Evolutionary conservation across 2,113 vertebrate genomes (phyloP).

Genomic region (Campylomormyrus numenius): DNA sequence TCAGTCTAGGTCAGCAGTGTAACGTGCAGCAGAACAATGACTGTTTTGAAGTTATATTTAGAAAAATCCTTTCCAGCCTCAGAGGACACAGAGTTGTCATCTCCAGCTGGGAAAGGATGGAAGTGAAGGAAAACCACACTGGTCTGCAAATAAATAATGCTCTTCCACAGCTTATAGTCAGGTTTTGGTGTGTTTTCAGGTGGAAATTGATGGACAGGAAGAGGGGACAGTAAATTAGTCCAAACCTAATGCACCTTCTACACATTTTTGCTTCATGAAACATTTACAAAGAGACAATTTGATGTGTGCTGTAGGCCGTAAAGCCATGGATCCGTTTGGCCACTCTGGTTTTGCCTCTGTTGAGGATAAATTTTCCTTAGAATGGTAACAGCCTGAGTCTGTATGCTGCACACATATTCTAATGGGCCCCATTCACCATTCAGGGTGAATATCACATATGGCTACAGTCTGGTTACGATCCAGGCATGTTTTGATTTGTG

Average conservation of each 20-base stretch:
- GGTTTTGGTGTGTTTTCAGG: not conserved
- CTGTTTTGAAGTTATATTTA: not conserved
- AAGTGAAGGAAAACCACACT: not conserved
- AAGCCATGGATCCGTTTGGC: not conserved
- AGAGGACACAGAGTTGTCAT: not conserved
- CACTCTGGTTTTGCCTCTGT: not conserved
- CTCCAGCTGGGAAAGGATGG: not conserved
- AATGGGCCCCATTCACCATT: not conserved
- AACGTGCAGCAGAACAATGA: not conserved
- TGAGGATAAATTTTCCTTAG: not conserved
- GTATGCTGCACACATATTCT: not conserved
- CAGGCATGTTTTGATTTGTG: conserved; percentile 3
- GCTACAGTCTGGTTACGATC: not conserved
- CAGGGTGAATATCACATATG: not conserved
- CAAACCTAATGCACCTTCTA: not conserved
- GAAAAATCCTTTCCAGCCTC: not conserved
- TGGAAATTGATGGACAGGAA: not conserved
- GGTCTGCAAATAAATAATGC: not conserved
- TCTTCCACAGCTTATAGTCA: not conserved
- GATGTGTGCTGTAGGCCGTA: not conserved
- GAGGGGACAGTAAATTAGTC: not conserved
- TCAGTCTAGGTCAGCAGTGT: not conserved
- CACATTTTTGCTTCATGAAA: not conserved
- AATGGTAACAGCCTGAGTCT: not conserved
- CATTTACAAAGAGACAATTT: conserved; percentile 1